A percentile compares a stretch with the other conserved stretches of the same genome.
phyloP scores from a whole-genome alignment of 2,113 vertebrate genomes.

The Salminus brasiliensis region DNA sequence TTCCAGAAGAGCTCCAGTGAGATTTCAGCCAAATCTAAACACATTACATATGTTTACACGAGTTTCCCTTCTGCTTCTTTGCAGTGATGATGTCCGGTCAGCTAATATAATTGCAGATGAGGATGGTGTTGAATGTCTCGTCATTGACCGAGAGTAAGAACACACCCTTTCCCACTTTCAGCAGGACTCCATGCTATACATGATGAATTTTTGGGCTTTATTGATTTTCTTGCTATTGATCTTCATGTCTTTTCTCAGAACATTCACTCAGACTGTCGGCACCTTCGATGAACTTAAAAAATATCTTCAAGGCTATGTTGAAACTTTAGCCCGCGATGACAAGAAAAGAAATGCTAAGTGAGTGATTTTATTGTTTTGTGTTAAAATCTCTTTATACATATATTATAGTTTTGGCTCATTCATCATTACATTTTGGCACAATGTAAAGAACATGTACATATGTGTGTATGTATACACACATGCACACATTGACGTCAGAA shows the following conservation, averaged over 20 bases:
- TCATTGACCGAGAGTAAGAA: slow-evolving; percentile 81
- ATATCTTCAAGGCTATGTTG: slow-evolving; percentile 78
- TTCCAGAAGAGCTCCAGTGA: background rate
- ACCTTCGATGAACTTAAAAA: slow-evolving; percentile 80
- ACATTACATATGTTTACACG: background rate
- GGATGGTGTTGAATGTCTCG: slow-evolving; percentile 77
- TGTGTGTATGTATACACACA: too few species aligned
- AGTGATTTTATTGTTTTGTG: background rate
- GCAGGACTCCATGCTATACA: background rate
- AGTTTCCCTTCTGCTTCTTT: slow-evolving; percentile 26
- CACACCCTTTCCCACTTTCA: background rate
- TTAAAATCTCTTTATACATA: too few species aligned
- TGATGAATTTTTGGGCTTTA: background rate
- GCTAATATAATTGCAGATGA: slow-evolving; percentile 80
- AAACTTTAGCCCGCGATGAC: slow-evolving; percentile 74
- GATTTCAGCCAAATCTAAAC: background rate
- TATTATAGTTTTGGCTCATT: too few species aligned
- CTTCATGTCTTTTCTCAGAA: slow-evolving; percentile 57
- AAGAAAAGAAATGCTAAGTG: slow-evolving; percentile 77
- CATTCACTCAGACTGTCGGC: slow-evolving; percentile 79
- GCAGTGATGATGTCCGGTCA: slow-evolving; percentile 76
- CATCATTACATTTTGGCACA: too few species aligned
- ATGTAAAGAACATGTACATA: too few species aligned
- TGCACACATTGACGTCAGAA: too few species aligned
- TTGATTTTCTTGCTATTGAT: background rate